Evolutionary conservation across 2,888 invertebrate genomes (phyloP).

Genomic region (Scaeva pyrastri): DNA sequence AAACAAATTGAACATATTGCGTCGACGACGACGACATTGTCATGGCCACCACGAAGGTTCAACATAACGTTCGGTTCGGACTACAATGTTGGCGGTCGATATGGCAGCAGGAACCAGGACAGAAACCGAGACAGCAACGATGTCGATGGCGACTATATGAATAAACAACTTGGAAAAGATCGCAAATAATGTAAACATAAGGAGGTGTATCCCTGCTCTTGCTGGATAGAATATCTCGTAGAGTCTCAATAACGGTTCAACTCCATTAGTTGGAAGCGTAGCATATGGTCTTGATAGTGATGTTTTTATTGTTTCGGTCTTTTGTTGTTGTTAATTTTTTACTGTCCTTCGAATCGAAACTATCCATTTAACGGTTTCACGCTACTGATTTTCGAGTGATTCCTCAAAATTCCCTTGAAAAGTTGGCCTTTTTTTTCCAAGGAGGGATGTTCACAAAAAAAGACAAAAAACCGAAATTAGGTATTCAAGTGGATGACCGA

Average conservation of each 20-base stretch:
- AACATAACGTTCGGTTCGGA: slow-evolving; percentile 1
- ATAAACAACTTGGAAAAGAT: slow-evolving; percentile 53
- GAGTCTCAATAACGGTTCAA: slow-evolving; percentile 40
- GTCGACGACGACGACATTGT: background rate
- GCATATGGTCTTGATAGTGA: slow-evolving; percentile 58
- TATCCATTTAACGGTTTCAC: slow-evolving; percentile 68
- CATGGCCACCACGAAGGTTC: slow-evolving; percentile 22
- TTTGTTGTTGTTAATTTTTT: slow-evolving; percentile 33
- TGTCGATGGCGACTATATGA: slow-evolving; percentile 7
- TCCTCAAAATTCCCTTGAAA: slow-evolving; percentile 23
- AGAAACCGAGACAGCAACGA: background rate
- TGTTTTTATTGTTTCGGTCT: slow-evolving; percentile 18
- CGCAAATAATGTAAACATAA: slow-evolving; percentile 72
- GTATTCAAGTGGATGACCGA: no score
- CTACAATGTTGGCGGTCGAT: background rate
- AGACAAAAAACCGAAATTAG: no score
- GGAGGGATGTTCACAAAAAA: background rate
- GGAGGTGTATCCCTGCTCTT: slow-evolving; percentile 58
- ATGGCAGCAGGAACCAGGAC: background rate
- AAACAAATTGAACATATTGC: slow-evolving; percentile 72
- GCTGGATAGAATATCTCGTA: slow-evolving; percentile 29
- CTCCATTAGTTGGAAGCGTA: slow-evolving; percentile 27
- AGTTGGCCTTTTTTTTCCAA: slow-evolving; percentile 17
- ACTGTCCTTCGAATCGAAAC: slow-evolving; percentile 39
- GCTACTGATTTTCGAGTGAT: slow-evolving; percentile 68